These are phyloP conservation scores for Colletes gigas DNA, from an alignment of 1,140 invertebrate species.

Conservation along the genomic window DNA sequence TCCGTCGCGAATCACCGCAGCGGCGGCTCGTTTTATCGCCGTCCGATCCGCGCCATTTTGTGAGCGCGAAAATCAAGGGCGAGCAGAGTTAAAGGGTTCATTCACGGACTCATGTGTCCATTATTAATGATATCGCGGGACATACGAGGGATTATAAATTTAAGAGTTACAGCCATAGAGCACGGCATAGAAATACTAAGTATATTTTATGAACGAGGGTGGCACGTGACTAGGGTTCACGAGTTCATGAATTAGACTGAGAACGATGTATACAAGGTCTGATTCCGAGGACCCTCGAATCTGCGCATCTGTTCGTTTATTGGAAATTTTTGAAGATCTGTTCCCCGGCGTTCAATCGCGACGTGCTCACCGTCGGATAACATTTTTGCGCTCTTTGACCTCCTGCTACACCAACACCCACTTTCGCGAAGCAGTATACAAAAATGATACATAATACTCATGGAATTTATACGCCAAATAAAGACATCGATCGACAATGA, in stretches of 20 bases:
- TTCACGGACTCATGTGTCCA: not conserved
- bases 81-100: conserved; percentile 26
- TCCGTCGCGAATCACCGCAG: not conserved
- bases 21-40: not conserved
- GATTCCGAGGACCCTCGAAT: conserved; percentile 21
- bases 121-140: conserved; percentile 39
- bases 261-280: conserved; percentile 9
- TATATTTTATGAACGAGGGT: conserved; percentile 46
- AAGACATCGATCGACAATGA: too few species aligned
- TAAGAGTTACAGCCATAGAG: conserved; percentile 27
- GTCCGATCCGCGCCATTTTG: not conserved
- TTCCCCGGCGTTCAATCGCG: not conserved
- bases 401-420: too few species aligned
- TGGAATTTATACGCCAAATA: too few species aligned
- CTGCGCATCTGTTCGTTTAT: not conserved
- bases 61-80: conserved; percentile 8
- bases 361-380: not conserved
- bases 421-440: not conserved
- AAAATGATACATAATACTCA: too few species aligned
- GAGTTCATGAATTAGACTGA: conserved; percentile 42
- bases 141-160: conserved; percentile 35
- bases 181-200: conserved; percentile 37
- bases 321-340: not conserved
- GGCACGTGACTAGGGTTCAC: conserved; percentile 46
- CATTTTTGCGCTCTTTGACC: not conserved